phyloP scores from a whole-genome alignment of 2,113 vertebrate species.

The Phalacrocorax aristotelis region DNA sequence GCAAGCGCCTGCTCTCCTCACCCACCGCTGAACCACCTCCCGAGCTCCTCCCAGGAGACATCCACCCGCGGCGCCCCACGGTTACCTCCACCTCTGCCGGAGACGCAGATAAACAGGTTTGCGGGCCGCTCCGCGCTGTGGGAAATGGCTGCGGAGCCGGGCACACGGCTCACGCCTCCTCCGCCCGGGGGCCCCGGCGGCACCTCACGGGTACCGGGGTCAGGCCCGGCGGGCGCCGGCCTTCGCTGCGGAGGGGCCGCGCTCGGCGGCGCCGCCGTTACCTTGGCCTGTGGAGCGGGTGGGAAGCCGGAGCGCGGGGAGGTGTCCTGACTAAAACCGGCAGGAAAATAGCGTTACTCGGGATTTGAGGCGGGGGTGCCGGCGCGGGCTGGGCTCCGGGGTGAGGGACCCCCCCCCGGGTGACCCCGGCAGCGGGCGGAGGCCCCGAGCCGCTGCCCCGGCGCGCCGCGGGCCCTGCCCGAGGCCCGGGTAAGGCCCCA shows the following conservation, averaged over 20 bases:
- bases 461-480: not conserved
- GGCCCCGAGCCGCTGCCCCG: not conserved
- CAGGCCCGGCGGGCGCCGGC: not conserved
- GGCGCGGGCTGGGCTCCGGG: not conserved
- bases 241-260: fast-evolving
- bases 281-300: not conserved
- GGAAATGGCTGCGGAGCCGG: not conserved
- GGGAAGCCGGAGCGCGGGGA: not conserved
- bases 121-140: not conserved
- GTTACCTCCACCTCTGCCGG: not conserved
- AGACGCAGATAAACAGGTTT: too few species aligned
- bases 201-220: not conserved
- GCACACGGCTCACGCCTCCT: not conserved
- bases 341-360: fast-evolving
- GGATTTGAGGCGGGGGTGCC: not conserved
- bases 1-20: not conserved
- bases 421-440: not conserved
- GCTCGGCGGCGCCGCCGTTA: not conserved
- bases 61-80: fast-evolving
- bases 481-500: not conserved
- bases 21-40: fast-evolving
- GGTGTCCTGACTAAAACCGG: too few species aligned
- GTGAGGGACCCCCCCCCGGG: not conserved
- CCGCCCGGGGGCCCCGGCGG: not conserved
- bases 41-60: not conserved